Conservation (phyloP, 2,797 vertebrate genomes). For the Clarias laeviceps region DNA sequence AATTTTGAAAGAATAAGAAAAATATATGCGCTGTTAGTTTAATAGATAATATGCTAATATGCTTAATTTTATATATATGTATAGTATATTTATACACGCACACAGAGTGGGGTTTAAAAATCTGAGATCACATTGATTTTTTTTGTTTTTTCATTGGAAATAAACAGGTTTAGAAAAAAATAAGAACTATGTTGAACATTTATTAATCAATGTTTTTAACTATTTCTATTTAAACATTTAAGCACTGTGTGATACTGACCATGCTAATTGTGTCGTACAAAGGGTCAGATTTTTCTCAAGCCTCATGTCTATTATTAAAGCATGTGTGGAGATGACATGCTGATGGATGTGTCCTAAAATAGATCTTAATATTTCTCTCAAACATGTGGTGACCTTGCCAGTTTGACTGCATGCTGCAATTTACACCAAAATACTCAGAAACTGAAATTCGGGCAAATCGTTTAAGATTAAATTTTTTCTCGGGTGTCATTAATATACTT, state of each 20-base stretch:
- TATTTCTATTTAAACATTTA: not conserved
- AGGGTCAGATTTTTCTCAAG: not conserved
- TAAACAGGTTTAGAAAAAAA: not conserved
- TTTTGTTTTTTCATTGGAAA: not conserved
- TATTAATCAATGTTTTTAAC: not conserved
- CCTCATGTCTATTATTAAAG: not conserved
- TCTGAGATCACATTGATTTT: not conserved
- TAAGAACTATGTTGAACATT: not conserved
- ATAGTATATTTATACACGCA: not conserved
- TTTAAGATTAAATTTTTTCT: not conserved
- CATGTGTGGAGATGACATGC: not conserved
- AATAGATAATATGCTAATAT: conserved; percentile 78
- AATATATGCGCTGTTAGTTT: conserved; percentile 78
- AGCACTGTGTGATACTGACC: not conserved
- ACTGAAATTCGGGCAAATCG: not conserved
- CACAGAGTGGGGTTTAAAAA: not conserved
- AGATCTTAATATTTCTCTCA: not conserved
- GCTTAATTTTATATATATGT: conserved; percentile 64
- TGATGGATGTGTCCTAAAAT: not conserved
- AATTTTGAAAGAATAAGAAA: conserved; percentile 73
- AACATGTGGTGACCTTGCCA: not conserved
- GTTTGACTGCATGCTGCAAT: not conserved
- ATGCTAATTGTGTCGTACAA: not conserved
- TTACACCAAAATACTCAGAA: not conserved
- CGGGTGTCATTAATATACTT: not conserved